Base-by-base conservation (phyloP, 2,113 vertebrate genomes). In the Pollachius pollachius region DNA sequence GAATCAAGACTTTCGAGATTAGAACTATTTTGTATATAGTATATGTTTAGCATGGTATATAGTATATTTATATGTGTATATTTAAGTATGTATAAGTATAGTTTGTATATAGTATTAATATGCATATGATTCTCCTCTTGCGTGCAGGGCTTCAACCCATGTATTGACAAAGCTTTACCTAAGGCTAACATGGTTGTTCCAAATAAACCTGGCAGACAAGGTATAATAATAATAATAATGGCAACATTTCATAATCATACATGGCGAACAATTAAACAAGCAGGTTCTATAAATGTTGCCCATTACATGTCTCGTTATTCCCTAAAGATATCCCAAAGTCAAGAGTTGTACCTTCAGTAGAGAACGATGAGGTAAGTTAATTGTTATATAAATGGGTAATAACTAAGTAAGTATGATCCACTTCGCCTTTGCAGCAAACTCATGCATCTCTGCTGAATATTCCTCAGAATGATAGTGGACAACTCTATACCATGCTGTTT, bases 401-500 rank as follows among this genome's bases (percentile, higher is more conserved):
- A 13, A 56, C 6, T 41, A 13, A 9, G 34, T 48, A 12, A 13
- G 41, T 48, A 48, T 48, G 8, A 48, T 48, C 2, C 41, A 48
- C 41, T 9, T 17, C 9, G 54, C n/a, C 54, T 57, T 57, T n/a
- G 54, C 16, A 57, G n/a, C 54, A 57, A 13, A 13, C 41, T 57
- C 16, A 57, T 54, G 8, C 18, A 9, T 16, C 5, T 60, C 6
- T 18, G 68, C 62, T 81, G 80, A 27, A 18, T 65, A 48, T 91
- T 89, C 75, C 78, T 73, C 71, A 97, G 95, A 91, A 84, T 69
- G 88, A 80, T 74, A 83, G 91, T 71, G 93, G 86, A 77, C 92
- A 93, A 66, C 80, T 97, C 37, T 97, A 94, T 89, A 93, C 92
- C 77, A 95, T 93, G 84, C 84, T 99, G 23, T 95, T 95, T 89